Evolutionary conservation across 2,888 invertebrate species (phyloP).

Genomic region (Lasius platythorax): DNA sequence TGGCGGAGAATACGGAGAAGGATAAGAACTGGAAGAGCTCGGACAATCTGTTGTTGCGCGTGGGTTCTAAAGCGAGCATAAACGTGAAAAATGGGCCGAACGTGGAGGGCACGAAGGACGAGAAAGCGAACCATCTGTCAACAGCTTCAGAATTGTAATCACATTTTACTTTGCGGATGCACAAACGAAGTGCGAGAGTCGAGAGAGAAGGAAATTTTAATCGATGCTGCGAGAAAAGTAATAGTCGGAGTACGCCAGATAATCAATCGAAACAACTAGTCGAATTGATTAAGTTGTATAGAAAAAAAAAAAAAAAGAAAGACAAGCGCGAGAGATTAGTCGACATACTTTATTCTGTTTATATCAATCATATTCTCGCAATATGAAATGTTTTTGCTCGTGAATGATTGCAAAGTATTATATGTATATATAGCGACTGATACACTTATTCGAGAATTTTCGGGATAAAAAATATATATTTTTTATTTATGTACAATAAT

Average conservation of each 20-base stretch:
- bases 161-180: conserved; percentile 29
- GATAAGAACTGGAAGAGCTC: conserved; percentile 84
- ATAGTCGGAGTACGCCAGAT: background rate
- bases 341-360: background rate
- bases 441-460: background rate
- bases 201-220: background rate
- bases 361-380: background rate
- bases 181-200: background rate
- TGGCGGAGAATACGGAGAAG: conserved; percentile 81
- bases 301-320: background rate
- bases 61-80: conserved; percentile 73
- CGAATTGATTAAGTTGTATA: background rate
- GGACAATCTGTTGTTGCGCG: conserved; percentile 79
- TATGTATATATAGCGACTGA: background rate
- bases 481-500: background rate
- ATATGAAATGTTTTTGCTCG: conserved; percentile 26
- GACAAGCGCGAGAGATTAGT: background rate
- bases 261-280: background rate
- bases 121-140: background rate
- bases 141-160: conserved; percentile 69
- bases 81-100: conserved; percentile 64
- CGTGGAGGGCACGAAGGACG: conserved; percentile 16
- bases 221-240: background rate
- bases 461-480: background rate
- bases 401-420: background rate